These are phyloP conservation scores for Melanerpes formicivorus DNA, from an alignment of 2,113 vertebrate genomes.

Conservation along the genomic window DNA sequence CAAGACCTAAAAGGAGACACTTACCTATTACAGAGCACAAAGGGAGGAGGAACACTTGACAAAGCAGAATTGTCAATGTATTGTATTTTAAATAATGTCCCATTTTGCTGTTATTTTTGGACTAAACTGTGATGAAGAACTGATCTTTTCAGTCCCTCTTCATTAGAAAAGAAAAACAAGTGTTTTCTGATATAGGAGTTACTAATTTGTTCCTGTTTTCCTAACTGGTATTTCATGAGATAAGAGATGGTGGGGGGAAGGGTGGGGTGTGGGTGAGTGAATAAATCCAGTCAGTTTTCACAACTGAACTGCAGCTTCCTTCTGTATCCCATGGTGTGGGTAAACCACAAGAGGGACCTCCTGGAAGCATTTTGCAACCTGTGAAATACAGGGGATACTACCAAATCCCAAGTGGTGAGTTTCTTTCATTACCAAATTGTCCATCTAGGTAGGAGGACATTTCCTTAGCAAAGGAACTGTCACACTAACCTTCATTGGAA, in stretches of 20 bases:
- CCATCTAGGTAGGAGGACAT: not conserved
- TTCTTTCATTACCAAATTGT: not conserved
- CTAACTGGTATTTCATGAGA: not conserved
- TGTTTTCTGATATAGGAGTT: not conserved
- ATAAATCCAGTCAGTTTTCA: not conserved
- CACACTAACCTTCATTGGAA: not conserved
- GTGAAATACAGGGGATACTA: not conserved
- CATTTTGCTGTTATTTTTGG: not conserved
- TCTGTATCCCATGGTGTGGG: not conserved
- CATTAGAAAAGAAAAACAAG: not conserved
- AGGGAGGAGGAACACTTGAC: not conserved
- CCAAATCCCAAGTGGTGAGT: not conserved
- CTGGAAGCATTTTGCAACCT: not conserved
- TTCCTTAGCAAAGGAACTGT: not conserved
- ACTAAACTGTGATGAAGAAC: not conserved
- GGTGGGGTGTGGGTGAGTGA: not conserved
- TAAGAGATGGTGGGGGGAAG: not conserved
- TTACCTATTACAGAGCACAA: not conserved
- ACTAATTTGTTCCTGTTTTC: not conserved
- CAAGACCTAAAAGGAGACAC: not conserved
- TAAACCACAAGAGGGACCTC: constrained; percentile 42
- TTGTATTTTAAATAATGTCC: not conserved
- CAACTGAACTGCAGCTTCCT: not conserved
- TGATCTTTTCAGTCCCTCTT: not conserved
- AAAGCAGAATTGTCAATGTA: not conserved